Evolutionary conservation across 37 sponge, comb jelly and placozoan species (phyloP), one percentile per base, ranked within the genome.

Genomic region (Oopsacas minuta): DNA sequence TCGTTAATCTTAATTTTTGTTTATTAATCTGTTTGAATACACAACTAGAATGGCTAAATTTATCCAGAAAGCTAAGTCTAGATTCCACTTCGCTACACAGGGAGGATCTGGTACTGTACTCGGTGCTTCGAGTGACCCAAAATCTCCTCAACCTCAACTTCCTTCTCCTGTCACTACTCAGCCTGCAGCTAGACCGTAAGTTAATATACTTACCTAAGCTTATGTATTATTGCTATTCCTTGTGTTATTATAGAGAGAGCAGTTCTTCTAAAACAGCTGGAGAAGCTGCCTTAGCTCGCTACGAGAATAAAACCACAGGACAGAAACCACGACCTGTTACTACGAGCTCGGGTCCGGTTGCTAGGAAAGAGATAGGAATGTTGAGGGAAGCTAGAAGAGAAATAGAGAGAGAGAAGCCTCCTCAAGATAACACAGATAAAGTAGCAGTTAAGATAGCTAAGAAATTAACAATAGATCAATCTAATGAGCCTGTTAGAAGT

Each of bases 51-150:
- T 61, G 30, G 28, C 7, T 3, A 61, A 12, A 32, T 61, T 61
- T 3, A 3, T 61, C 28, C 22, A 61, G 30, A 61, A 61, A n/a
- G 30, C 75, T 5, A 61, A 61, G 30, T 25, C 75, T 25, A 61
- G 28, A 12, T 32, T 61, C 75, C 75, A 61, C 75, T 61, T 61
- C 75, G 75, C 75, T 12, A 61, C 75, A 34, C 75, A 61, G 75
- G 17, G 17, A 5, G 75, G 75, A 3, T 61, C 75, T 61, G 75
- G 75, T 34, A 61, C 75, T 25, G 75, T 61, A 3, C 75, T 61
- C 20, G 75, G 75, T 3, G 5, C 75, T n/a, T 61, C 75, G 3
- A 3, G 30, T 34, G 75, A 61, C 20, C 28, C 75, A 5, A 34
- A 12, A 10, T 3, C 20, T 5, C 32, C 3, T 5, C 5, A 5